These are phyloP conservation scores for Lathamus discolor DNA, from an alignment of 2,113 vertebrate genomes.

Conservation along the genomic window DNA sequence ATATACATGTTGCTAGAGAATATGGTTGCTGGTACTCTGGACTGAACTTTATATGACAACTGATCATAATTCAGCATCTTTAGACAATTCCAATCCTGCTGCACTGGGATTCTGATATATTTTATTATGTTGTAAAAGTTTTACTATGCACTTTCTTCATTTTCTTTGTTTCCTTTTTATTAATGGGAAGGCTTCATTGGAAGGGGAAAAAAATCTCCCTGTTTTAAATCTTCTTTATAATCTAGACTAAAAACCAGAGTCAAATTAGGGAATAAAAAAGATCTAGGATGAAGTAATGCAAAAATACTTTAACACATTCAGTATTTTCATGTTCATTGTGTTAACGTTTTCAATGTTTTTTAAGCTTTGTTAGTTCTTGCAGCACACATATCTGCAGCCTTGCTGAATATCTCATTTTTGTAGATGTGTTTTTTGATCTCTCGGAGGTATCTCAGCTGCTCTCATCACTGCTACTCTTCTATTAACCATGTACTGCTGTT, in stretches of 20 bases:
- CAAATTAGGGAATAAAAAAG: conserved; percentile 48
- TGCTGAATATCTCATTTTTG: not conserved
- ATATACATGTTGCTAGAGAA: conserved; percentile 51
- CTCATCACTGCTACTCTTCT: not conserved
- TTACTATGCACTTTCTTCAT: conserved; percentile 63
- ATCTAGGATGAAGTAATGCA: conserved; percentile 2
- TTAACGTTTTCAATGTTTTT: conserved; percentile 15
- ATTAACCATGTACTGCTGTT: not conserved
- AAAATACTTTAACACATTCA: not conserved
- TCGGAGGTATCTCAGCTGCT: not conserved
- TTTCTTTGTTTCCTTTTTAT: conserved; percentile 68
- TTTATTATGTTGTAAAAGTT: conserved; percentile 67
- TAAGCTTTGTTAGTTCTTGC: not conserved
- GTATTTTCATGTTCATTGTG: not conserved
- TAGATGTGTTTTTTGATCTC: not conserved
- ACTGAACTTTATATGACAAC: conserved; percentile 62
- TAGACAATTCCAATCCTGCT: conserved; percentile 54
- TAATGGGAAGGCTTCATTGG: conserved; percentile 54
- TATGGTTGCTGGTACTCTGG: conserved; percentile 51
- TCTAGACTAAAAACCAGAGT: conserved; percentile 36
- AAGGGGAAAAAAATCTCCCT: not conserved
- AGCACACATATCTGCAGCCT: not conserved
- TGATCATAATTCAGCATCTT: conserved; percentile 63
- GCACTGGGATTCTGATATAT: conserved; percentile 47
- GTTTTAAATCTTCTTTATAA: conserved; percentile 63